phyloP scores from a whole-genome alignment of 1,140 invertebrate genomes.

The Proales similis region DNA sequence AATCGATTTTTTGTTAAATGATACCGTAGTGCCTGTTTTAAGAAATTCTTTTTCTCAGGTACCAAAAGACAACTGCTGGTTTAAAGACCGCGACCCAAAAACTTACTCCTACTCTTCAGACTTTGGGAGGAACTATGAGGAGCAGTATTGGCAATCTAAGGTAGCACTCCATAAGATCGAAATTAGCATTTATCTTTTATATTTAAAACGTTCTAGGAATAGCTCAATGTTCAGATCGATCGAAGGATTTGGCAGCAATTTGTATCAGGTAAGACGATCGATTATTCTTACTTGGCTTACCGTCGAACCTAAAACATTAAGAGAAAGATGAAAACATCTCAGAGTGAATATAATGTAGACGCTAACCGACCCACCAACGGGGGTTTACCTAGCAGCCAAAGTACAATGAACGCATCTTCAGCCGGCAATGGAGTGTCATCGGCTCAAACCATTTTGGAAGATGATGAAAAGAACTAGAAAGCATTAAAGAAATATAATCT shows the following conservation, averaged over 20 bases:
- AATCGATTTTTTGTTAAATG: too few species aligned
- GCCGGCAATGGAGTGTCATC: constrained; percentile 13
- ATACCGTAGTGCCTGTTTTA: too few species aligned
- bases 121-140: constrained; percentile 21
- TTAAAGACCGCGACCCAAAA: constrained; percentile 35
- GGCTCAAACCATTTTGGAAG: constrained; percentile 10
- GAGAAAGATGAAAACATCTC: constrained; percentile 34
- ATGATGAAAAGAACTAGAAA: background rate
- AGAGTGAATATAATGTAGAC: constrained; percentile 29
- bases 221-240: constrained; percentile 21
- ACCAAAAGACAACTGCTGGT: constrained; percentile 36
- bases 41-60: too few species aligned
- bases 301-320: background rate
- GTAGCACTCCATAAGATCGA: background rate
- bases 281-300: background rate
- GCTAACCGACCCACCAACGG: background rate
- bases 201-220: constrained; percentile 1
- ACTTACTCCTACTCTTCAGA: constrained; percentile 35
- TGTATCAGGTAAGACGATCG: background rate
- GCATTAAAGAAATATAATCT: too few species aligned
- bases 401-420: too few species aligned
- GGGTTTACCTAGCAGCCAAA: constrained; percentile 9
- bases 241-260: background rate
- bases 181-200: background rate
- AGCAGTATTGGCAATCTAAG: constrained; percentile 29